Evolutionary conservation across 2,888 invertebrate species (phyloP), one percentile per base, ranked within the genome.

Genomic region (Bellardia bayeri): DNA sequence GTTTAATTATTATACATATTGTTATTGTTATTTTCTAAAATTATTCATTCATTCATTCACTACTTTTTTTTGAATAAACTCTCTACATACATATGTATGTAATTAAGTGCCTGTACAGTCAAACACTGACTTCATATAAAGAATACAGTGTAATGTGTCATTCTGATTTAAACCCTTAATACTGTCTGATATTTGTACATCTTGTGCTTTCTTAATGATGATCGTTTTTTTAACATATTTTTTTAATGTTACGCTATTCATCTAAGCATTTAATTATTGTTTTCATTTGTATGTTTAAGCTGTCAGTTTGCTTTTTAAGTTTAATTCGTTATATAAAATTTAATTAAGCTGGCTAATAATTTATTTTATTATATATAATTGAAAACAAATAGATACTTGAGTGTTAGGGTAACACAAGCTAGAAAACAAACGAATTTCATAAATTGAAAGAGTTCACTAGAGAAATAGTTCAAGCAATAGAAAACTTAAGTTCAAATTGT

Each of bases 281-380:
- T 51, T 78, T 66, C 40, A 71, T 66, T 84, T 79, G 37, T 79
- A 72, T 78, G n/a, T 79, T 54, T 13, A 66, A 66, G 14, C 64
- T 84, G 74, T 74, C 79, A 61, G 79, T 51, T 69, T 63, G 33
- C 54, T 58, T 49, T 75, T 49, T 13, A 49, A 82, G 37, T 68
- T 23, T 80, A 79, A 79, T 54, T 74, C 30, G 74, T 80, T 85
- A 74, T 85, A 68, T 51, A 68, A 51, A 61, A 72, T 74, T 84
- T 58, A 74, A 79, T 79, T 84, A 84, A 79, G 84, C 79, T 58
- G 79, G 49, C 16, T 49, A 79, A 74, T 79, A 11, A 33, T n/a
- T 16, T 72, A 11, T 45, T n/a, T 16, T 37, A 30, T 51, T 51
- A 37, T 16, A 63, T 14, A 33, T 51, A 54, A 54, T n/a, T 54